These are phyloP conservation scores for Mastacembelus armatus DNA, from an alignment of 2,797 vertebrate species.

Conservation along the genomic window DNA sequence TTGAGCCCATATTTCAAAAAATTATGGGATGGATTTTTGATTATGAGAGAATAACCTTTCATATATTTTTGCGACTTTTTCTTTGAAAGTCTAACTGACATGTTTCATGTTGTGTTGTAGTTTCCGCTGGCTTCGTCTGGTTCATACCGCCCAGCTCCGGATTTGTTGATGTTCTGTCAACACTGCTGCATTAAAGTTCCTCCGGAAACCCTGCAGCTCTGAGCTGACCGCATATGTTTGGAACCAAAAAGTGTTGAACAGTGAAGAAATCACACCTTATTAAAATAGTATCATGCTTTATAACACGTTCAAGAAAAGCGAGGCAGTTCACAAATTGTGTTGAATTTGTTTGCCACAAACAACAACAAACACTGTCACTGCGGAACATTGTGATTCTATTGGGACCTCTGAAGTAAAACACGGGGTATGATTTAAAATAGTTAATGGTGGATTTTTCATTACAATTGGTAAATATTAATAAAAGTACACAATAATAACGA, in stretches of 20 bases:
- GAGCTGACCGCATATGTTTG: accelerated
- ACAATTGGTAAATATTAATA: background rate
- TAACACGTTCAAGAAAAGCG: background rate
- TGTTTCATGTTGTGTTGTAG: accelerated
- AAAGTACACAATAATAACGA: background rate
- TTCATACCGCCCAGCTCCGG: constrained; percentile 69
- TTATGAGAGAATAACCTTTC: too few species aligned
- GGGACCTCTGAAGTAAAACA: background rate
- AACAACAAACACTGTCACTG: too few species aligned
- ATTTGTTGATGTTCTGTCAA: constrained; percentile 1
- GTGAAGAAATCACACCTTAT: accelerated
- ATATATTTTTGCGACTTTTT: too few species aligned
- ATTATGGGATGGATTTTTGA: too few species aligned
- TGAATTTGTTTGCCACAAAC: background rate
- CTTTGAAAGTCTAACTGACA: constrained; percentile 2
- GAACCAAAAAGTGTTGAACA: background rate
- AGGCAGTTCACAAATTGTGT: background rate
- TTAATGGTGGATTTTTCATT: too few species aligned
- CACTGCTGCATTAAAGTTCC: background rate
- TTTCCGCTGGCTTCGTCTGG: constrained; percentile 15
- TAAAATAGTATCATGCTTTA: accelerated
- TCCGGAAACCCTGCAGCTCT: accelerated
- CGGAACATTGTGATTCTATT: too few species aligned
- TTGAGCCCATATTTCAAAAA: too few species aligned
- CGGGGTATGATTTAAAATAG: background rate